phyloP scores from a whole-genome alignment of 2,113 vertebrate genomes.

The Chaetorhynchus papuensis region DNA sequence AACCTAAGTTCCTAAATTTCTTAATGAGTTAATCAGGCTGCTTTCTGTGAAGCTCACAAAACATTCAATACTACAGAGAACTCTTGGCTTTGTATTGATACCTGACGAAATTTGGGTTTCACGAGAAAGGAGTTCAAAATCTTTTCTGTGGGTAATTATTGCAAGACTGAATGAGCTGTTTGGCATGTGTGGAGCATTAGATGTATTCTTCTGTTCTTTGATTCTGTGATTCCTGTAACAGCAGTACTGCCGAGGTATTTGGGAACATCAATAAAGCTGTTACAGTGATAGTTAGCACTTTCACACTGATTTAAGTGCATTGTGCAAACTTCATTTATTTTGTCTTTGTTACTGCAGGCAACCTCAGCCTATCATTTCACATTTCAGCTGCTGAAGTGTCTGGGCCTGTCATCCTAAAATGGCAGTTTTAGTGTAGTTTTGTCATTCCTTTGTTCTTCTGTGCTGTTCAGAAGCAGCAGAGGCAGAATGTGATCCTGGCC shows the following conservation, averaged over 20 bases:
- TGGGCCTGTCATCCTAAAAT: background rate
- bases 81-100: background rate
- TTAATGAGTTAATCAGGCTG: background rate
- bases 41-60: background rate
- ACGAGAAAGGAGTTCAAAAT: background rate
- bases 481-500: background rate
- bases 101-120: background rate
- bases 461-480: background rate
- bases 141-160: background rate
- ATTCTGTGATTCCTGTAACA: background rate
- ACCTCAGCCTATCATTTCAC: background rate
- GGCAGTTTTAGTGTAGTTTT: background rate
- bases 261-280: background rate
- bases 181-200: background rate
- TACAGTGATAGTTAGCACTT: background rate
- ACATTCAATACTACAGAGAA: background rate
- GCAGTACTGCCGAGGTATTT: background rate
- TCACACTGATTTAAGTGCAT: background rate
- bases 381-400: background rate
- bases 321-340: background rate
- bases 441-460: background rate
- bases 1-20: background rate
- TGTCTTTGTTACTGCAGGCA: background rate
- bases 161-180: background rate
- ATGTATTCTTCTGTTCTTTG: background rate